Evolutionary conservation across 2,888 invertebrate species (phyloP).

Genomic region (Coelopa pilipes): DNA sequence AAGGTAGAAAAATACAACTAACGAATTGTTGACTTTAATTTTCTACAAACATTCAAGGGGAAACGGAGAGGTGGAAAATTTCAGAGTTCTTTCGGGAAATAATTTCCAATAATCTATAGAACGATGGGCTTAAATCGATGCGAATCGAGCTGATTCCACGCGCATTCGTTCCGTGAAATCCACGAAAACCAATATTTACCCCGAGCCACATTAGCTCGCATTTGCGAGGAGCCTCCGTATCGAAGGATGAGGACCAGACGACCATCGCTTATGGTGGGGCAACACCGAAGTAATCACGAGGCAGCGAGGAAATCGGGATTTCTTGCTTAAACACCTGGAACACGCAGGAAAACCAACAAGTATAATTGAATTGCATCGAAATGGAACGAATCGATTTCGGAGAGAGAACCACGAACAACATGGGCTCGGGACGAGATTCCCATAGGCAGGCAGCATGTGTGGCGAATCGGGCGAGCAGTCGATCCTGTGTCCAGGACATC

Average conservation of each 20-base stretch:
- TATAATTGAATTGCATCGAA: constrained; percentile 55
- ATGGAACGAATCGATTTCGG: constrained; percentile 58
- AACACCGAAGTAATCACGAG: constrained; percentile 38
- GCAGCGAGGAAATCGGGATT: constrained; percentile 58
- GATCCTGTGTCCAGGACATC: constrained; percentile 16
- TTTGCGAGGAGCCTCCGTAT: not conserved
- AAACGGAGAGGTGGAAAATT: no score
- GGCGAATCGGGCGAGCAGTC: constrained; percentile 14
- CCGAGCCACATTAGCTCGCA: not conserved
- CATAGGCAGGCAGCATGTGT: constrained; percentile 25
- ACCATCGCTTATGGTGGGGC: not conserved
- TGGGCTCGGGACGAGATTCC: not conserved
- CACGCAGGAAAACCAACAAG: constrained; percentile 51
- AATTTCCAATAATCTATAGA: no score
- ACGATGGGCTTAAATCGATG: no score
- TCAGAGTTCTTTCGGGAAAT: no score
- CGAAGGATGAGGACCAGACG: not conserved
- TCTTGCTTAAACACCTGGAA: constrained; percentile 62
- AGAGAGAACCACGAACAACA: not conserved
- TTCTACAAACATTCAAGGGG: no score
- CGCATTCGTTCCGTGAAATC: constrained; percentile 36
- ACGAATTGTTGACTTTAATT: no score
- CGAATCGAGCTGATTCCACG: constrained; percentile 19
- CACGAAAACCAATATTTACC: constrained; percentile 31
- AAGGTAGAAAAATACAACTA: no score